phyloP scores from a whole-genome alignment of 2,888 invertebrate genomes.

The Thecocarcelia acutangulata region DNA sequence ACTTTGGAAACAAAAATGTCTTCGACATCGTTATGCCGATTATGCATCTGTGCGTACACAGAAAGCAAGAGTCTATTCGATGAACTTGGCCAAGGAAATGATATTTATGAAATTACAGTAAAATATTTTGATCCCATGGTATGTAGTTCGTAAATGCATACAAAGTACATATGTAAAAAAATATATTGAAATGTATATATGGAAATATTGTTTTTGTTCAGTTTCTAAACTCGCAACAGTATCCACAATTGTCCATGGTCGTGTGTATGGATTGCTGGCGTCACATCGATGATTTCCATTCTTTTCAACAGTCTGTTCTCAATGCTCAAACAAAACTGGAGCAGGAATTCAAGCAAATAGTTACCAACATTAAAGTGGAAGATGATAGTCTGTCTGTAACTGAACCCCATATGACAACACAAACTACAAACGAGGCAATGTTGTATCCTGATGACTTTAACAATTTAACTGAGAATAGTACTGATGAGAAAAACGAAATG shows the following conservation, averaged over 20 bases:
- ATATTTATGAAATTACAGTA: constrained; percentile 60
- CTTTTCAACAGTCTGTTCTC: constrained; percentile 56
- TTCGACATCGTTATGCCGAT: constrained; percentile 42
- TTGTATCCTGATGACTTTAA: constrained; percentile 32
- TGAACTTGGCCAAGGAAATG: constrained; percentile 57
- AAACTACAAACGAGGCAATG: background rate
- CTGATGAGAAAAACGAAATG: constrained; percentile 33
- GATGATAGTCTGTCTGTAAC: constrained; percentile 19
- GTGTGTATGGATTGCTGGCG: constrained; percentile 64
- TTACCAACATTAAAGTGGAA: constrained; percentile 45
- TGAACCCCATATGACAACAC: background rate
- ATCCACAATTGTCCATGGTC: constrained; percentile 50
- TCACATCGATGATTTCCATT: constrained; percentile 62
- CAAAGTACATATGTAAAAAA: background rate
- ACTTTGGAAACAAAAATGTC: constrained; percentile 29
- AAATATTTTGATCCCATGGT: constrained; percentile 66
- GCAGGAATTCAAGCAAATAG: constrained; percentile 36
- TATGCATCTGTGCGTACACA: constrained; percentile 41
- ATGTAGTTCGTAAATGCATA: constrained; percentile 12
- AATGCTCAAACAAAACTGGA: constrained; percentile 53
- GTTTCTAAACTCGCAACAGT: constrained; percentile 56
- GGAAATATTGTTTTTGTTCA: constrained; percentile 4
- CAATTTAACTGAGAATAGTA: background rate
- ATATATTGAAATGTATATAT: background rate
- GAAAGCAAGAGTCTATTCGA: constrained; percentile 57